Evolutionary conservation across 2,113 vertebrate species (phyloP).

Genomic region (Carassius carassius): DNA sequence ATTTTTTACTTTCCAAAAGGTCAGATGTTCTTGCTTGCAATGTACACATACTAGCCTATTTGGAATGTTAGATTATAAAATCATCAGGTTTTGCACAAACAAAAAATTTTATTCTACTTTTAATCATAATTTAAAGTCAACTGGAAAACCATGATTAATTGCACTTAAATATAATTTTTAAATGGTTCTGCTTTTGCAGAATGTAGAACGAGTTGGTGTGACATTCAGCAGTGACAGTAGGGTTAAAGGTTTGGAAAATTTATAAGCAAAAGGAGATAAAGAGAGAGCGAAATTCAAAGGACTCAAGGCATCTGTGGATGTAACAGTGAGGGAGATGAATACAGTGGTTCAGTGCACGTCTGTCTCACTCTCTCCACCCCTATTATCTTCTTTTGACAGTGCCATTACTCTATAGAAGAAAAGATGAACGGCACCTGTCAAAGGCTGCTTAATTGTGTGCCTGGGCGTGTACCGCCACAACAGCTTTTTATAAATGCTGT

Average conservation of each 20-base stretch:
- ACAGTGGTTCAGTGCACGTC: slow-evolving; percentile 20
- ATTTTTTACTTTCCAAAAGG: too few relatives aligned
- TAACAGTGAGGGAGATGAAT: slow-evolving; percentile 36
- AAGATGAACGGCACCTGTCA: slow-evolving; percentile 97
- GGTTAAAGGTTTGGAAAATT: slow-evolving; percentile 4
- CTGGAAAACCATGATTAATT: background rate
- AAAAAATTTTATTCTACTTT: too few relatives aligned
- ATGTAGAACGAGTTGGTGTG: background rate
- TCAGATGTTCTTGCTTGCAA: too few relatives aligned
- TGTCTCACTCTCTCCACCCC: slow-evolving; percentile 68
- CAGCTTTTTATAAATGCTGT: slow-evolving; percentile 54
- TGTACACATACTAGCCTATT: too few relatives aligned
- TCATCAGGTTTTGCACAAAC: too few relatives aligned
- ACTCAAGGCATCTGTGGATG: slow-evolving; percentile 10
- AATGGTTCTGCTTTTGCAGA: background rate
- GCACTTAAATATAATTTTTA: background rate
- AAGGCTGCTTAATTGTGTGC: slow-evolving; percentile 83
- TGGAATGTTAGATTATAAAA: too few relatives aligned
- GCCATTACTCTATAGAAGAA: slow-evolving; percentile 91
- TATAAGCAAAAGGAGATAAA: background rate
- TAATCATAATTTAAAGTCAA: too few relatives aligned
- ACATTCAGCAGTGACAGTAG: slow-evolving; percentile 22
- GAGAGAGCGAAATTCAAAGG: slow-evolving; percentile 7
- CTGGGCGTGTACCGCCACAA: slow-evolving; percentile 25
- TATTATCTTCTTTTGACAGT: slow-evolving; percentile 94